Conservation (phyloP, 2,888 invertebrate species). For the Latrodectus elegans region DNA sequence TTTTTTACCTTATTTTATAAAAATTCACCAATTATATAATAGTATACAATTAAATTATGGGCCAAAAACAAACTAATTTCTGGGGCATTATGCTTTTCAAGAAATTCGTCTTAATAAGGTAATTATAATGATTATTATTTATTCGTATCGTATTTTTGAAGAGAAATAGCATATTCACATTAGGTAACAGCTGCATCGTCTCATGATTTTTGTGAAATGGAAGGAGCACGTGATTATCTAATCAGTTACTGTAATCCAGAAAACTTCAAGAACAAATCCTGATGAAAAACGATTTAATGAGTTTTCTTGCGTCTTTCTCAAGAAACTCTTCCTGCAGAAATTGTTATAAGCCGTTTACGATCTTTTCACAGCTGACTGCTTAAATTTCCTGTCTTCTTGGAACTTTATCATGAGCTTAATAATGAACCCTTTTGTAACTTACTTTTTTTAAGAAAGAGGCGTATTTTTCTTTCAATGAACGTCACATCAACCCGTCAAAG, state of each 20-base stretch:
- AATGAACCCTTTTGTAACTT: conserved; percentile 36
- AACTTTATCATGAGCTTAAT: conserved; percentile 29
- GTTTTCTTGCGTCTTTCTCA: conserved; percentile 34
- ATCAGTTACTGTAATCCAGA: conserved; percentile 2
- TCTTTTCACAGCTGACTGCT: conserved; percentile 37
- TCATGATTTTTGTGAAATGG: no score
- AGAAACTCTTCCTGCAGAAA: conserved; percentile 23
- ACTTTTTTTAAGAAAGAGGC: conserved; percentile 7
- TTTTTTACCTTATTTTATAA: no score
- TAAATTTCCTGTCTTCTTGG: conserved; percentile 31
- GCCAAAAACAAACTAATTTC: no score
- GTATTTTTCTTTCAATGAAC: neutral
- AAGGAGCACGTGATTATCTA: no score
- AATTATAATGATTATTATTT: neutral
- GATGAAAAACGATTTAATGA: conserved; percentile 48
- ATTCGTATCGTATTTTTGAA: neutral
- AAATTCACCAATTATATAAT: no score
- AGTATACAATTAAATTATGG: no score
- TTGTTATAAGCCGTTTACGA: conserved; percentile 41
- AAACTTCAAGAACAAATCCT: conserved; percentile 27
- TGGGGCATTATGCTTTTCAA: neutral
- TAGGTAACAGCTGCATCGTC: no score
- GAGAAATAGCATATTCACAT: neutral
- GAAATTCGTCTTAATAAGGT: neutral
- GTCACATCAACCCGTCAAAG: conserved; percentile 10